Percentiles rank a stretch among this genome's conserved stretches.
These are phyloP conservation scores for Sipha maydis DNA, from an alignment of 2,888 invertebrate species.

Conservation along the genomic window DNA sequence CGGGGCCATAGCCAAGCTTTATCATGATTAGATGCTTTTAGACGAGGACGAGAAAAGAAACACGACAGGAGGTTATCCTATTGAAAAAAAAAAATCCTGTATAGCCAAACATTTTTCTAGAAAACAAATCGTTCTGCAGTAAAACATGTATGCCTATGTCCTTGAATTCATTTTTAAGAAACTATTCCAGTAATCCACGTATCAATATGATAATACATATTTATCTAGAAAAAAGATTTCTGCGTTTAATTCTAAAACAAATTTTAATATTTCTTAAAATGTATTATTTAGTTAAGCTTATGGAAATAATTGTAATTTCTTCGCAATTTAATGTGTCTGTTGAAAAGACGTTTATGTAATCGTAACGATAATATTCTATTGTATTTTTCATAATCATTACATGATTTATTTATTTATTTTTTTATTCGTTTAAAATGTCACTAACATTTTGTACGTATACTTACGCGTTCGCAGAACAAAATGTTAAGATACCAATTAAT, in stretches of 20 bases:
- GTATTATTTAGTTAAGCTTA: not conserved
- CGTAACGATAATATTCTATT: no score
- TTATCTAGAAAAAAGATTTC: not conserved
- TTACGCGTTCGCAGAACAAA: no score
- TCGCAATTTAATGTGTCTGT: no score
- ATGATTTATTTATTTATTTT: no score
- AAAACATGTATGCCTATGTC: not conserved
- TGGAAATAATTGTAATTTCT: no score
- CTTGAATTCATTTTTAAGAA: not conserved
- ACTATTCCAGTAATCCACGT: not conserved
- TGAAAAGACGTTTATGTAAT: no score
- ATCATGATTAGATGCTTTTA: constrained; percentile 41
- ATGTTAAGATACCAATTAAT: no score
- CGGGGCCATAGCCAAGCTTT: constrained; percentile 14
- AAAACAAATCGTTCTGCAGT: not conserved
- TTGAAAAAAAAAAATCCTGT: not conserved
- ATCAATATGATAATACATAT: not conserved
- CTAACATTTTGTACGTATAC: no score
- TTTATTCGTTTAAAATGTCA: no score
- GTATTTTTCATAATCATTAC: no score
- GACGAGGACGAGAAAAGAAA: not conserved
- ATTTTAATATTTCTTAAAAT: not conserved
- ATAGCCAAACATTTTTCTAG: not conserved
- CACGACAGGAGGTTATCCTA: not conserved
- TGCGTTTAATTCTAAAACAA: not conserved